Conservation (phyloP, 1,140 invertebrate species). For the Mamestra configurata region DNA sequence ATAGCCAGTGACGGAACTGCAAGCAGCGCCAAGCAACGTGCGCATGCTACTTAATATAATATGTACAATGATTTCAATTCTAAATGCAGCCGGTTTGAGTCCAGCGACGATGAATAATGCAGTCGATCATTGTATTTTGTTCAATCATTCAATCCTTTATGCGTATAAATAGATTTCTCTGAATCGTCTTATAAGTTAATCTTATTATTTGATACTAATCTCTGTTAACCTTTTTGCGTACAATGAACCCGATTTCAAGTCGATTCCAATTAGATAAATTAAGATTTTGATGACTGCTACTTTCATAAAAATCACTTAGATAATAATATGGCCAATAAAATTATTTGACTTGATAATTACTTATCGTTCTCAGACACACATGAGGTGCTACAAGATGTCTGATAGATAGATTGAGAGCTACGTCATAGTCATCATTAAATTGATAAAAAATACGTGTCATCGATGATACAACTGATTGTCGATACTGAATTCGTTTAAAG, state of each 20-base stretch:
- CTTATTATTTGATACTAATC: constrained; percentile 20
- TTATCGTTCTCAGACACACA: background rate
- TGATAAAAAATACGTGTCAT: too few relatives aligned
- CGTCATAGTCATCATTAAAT: too few relatives aligned
- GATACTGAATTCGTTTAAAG: too few relatives aligned
- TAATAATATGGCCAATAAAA: background rate
- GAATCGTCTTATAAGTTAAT: constrained; percentile 34
- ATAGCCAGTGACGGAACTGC: background rate
- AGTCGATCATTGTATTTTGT: constrained; percentile 33
- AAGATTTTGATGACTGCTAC: background rate
- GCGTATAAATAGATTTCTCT: constrained; percentile 37
- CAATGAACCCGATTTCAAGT: constrained; percentile 20
- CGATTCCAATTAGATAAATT: background rate
- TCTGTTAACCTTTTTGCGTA: constrained; percentile 10
- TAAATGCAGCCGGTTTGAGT: constrained; percentile 21
- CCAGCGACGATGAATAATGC: constrained; percentile 39
- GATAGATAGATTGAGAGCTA: too few relatives aligned
- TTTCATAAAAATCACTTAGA: background rate
- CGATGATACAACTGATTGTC: too few relatives aligned
- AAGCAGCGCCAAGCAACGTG: background rate
- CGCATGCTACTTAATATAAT: constrained; percentile 3
- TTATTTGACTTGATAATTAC: constrained; percentile 23
- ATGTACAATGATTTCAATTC: constrained; percentile 18
- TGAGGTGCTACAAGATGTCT: too few relatives aligned
- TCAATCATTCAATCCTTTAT: constrained; percentile 35